Evolutionary conservation across 2,888 invertebrate genomes (phyloP).

Genomic region (Clepsis dumicolana): DNA sequence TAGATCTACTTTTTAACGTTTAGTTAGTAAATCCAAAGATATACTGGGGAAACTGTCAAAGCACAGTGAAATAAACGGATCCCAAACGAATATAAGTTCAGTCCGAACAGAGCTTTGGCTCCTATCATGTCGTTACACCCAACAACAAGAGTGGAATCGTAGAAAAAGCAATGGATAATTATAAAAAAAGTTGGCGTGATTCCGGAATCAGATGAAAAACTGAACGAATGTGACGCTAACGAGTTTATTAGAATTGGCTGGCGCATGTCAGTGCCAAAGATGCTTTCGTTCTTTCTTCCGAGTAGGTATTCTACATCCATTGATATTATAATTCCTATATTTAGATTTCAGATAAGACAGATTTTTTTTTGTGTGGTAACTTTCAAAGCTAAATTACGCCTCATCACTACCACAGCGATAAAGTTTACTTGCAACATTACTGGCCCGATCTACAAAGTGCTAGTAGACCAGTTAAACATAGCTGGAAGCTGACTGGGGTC

Average conservation of each 20-base stretch:
- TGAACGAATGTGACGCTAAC: conserved; percentile 53
- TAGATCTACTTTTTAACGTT: neutral
- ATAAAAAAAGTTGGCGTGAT: conserved; percentile 31
- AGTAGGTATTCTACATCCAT: neutral
- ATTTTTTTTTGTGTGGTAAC: neutral
- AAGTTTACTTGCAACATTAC: too few species aligned
- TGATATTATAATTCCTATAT: conserved; percentile 1
- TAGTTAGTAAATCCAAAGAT: neutral
- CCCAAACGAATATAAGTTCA: too few species aligned
- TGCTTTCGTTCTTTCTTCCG: conserved; percentile 46
- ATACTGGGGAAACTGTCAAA: too few species aligned
- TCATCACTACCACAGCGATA: too few species aligned
- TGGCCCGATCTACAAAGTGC: too few species aligned
- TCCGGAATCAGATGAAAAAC: conserved; percentile 45
- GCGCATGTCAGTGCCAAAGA: conserved; percentile 57
- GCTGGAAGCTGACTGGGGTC: too few species aligned
- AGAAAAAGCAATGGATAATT: conserved; percentile 23
- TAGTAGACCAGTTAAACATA: too few species aligned
- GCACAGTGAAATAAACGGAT: too few species aligned
- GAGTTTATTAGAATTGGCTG: conserved; percentile 51
- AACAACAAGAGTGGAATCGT: neutral
- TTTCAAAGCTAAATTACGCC: too few species aligned
- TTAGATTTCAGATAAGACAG: neutral
- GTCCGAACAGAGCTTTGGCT: too few species aligned
- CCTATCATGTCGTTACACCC: neutral